phyloP scores from a whole-genome alignment of 2,888 invertebrate species.

The Parasteatoda lunata region DNA sequence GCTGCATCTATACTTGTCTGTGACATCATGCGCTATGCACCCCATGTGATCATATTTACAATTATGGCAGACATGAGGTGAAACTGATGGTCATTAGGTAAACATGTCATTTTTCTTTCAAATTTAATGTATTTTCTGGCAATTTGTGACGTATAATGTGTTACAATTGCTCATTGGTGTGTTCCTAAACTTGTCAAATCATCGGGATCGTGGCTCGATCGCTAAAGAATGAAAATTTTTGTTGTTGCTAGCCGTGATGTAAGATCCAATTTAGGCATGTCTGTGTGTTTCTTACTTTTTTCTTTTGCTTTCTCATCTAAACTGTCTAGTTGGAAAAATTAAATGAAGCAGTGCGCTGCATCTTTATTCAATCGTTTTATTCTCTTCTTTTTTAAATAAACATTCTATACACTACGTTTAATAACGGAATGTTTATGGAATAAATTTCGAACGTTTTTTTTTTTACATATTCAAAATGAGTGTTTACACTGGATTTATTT shows the following conservation, averaged over 20 bases:
- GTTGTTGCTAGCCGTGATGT: conserved; percentile 50
- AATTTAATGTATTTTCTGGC: conserved; percentile 20
- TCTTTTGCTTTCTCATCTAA: not conserved
- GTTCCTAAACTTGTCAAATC: not conserved
- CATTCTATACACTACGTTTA: no score
- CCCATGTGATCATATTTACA: conserved; percentile 69
- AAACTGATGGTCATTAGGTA: conserved; percentile 65
- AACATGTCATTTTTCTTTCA: conserved; percentile 46
- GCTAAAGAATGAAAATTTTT: conserved; percentile 12
- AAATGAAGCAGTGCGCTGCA: no score
- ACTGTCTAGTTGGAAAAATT: no score
- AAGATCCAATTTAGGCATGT: conserved; percentile 53
- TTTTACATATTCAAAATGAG: no score
- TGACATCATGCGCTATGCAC: conserved; percentile 61
- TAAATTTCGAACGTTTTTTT: no score
- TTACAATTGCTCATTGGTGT: not conserved
- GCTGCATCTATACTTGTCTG: conserved; percentile 59
- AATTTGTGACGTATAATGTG: not conserved
- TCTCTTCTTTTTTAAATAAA: no score
- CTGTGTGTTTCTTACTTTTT: conserved; percentile 32
- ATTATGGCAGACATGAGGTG: conserved; percentile 69
- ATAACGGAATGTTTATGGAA: no score
- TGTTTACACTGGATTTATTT: no score
- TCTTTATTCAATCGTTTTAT: no score
- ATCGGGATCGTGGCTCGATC: not conserved